Evolutionary conservation across 2,113 vertebrate species (phyloP).

Genomic region (Crypturellus undulatus): DNA sequence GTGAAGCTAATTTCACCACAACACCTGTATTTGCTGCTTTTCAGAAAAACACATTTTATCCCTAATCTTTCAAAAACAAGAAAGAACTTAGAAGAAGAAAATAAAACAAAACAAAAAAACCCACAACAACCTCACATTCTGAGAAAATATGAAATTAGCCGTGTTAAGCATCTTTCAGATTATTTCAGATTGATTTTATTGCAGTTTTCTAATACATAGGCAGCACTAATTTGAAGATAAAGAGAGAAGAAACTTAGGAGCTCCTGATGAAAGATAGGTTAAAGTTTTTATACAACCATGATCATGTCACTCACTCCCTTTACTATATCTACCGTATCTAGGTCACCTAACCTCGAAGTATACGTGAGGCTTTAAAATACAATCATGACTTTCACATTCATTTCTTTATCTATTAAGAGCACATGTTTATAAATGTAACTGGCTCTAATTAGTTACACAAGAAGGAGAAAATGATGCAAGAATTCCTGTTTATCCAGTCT

Average conservation of each 20-base stretch:
- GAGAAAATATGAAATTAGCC: neutral
- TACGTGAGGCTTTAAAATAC: neutral
- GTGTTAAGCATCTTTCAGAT: neutral
- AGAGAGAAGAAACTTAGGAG: neutral
- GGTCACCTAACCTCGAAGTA: neutral
- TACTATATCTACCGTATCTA: neutral
- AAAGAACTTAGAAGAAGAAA: neutral
- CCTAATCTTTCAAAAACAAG: neutral
- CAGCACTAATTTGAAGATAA: neutral
- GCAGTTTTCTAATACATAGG: neutral
- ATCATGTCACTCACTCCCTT: neutral
- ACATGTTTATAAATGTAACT: constrained; percentile 16
- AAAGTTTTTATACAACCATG: neutral
- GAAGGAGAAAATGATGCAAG: constrained; percentile 23
- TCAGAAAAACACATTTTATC: neutral
- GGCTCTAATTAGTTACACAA: constrained; percentile 19
- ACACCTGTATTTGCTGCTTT: neutral
- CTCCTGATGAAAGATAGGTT: neutral
- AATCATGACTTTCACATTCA: neutral
- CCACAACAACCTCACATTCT: neutral
- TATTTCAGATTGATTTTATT: neutral
- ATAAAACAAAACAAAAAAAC: no score
- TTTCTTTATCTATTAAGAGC: neutral
- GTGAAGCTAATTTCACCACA: neutral
- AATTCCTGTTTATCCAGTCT: constrained; percentile 45